phyloP scores from a whole-genome alignment of 2,888 invertebrate genomes.

The Drosophila paranaensis region DNA sequence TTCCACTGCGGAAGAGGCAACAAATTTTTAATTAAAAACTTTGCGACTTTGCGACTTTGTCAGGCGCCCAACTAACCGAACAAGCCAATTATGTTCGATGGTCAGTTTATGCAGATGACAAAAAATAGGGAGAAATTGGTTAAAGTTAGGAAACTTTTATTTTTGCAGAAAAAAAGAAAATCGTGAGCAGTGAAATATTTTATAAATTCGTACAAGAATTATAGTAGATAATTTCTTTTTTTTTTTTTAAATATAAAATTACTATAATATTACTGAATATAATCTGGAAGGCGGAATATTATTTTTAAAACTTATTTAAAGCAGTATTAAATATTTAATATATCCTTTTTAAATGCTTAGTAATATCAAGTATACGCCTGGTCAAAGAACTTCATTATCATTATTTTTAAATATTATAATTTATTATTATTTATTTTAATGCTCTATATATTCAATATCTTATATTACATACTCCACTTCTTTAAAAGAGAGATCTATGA shows the following conservation, averaged over 20 bases:
- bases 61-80: conserved; percentile 14
- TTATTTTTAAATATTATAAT: no score
- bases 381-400: no score
- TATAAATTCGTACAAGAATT: background rate
- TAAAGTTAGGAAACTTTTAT: background rate
- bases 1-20: conserved; percentile 24
- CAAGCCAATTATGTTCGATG: conserved; percentile 41
- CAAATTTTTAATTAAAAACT: conserved; percentile 50
- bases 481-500: background rate
- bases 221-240: background rate
- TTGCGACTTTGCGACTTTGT: conserved; percentile 27
- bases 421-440: no score
- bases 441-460: no score
- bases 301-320: no score
- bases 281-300: no score
- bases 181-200: background rate
- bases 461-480: background rate
- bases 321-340: no score
- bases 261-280: no score
- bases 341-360: no score
- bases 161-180: background rate
- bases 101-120: conserved; percentile 19
- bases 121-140: conserved; percentile 4
- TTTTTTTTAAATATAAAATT: no score
- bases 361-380: no score